Percentiles rank a stretch among this genome's conserved stretches.
These are phyloP conservation scores for Zaprionus davidi DNA, from an alignment of 1,140 invertebrate species.

Conservation along the genomic window DNA sequence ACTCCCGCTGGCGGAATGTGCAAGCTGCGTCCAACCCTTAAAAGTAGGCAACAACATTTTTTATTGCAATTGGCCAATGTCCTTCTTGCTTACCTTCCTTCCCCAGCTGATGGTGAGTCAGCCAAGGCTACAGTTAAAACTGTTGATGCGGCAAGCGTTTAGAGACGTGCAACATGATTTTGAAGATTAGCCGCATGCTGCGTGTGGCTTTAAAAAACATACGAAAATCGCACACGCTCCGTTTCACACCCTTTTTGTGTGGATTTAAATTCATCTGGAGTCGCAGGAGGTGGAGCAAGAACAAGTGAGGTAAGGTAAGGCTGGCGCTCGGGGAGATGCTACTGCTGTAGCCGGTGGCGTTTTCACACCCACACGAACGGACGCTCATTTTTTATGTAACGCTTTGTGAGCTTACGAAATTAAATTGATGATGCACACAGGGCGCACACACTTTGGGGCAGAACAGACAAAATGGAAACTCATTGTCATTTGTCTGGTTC, in stretches of 20 bases:
- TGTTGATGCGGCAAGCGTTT: conserved; percentile 70
- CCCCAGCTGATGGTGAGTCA: conserved; percentile 56
- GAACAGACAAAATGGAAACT: conserved; percentile 58
- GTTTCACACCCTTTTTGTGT: conserved; percentile 76
- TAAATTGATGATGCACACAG: conserved; percentile 75
- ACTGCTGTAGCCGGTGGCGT: conserved; percentile 33
- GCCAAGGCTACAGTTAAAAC: conserved; percentile 36
- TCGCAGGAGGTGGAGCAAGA: not conserved
- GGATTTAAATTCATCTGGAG: conserved; percentile 9
- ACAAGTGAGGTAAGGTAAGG: conserved; percentile 9
- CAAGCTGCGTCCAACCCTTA: conserved; percentile 67
- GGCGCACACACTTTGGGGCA: conserved; percentile 32
- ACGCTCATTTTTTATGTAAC: conserved; percentile 75
- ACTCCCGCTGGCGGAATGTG: conserved; percentile 48
- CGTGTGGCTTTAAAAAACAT: conserved; percentile 60
- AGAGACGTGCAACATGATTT: conserved; percentile 74
- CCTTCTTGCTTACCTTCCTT: not conserved
- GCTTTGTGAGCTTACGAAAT: conserved; percentile 75
- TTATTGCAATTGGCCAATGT: conserved; percentile 66
- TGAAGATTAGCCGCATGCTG: conserved; percentile 75
- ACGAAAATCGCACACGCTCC: conserved; percentile 70
- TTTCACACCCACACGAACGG: conserved; percentile 70
- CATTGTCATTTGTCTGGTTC: conserved; percentile 53
- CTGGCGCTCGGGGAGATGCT: conserved; percentile 33
- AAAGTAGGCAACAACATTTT: conserved; percentile 69